Percentiles rank a stretch among this genome's conserved stretches.
phyloP scores from a whole-genome alignment of 1,140 invertebrate species.

The Sogatella furcifera region DNA sequence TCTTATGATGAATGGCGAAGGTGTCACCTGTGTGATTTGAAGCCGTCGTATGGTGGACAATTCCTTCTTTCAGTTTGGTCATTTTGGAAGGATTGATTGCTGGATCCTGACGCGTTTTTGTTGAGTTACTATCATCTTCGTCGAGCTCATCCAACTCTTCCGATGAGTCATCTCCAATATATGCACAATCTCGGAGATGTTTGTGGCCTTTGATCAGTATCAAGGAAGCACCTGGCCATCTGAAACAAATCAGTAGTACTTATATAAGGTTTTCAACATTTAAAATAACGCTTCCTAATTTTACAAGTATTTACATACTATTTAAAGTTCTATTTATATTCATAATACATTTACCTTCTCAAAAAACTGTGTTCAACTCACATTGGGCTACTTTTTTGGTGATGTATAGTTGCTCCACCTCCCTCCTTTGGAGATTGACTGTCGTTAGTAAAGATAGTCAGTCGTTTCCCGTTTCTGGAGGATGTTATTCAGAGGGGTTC shows the following conservation, averaged over 20 bases:
- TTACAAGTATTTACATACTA: too few relatives aligned
- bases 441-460: too few relatives aligned
- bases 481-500: too few relatives aligned
- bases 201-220: constrained; percentile 64
- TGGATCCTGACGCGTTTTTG: constrained; percentile 19
- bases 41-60: neutral
- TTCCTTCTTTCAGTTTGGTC: constrained; percentile 19
- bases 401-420: too few relatives aligned
- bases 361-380: too few relatives aligned
- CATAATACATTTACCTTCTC: too few relatives aligned
- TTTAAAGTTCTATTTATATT: too few relatives aligned
- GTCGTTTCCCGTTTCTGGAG: too few relatives aligned
- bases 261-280: too few relatives aligned
- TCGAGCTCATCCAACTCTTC: constrained; percentile 55
- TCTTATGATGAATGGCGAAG: neutral
- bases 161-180: constrained; percentile 65
- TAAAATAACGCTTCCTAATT: too few relatives aligned
- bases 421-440: too few relatives aligned
- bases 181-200: constrained; percentile 64
- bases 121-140: constrained; percentile 29
- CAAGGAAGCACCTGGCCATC: constrained; percentile 60
- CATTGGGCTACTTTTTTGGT: too few relatives aligned
- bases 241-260: constrained; percentile 27
- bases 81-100: constrained; percentile 14
- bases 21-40: neutral